Evolutionary conservation across 2,797 vertebrate genomes (phyloP).

Genomic region (Clamator glandarius): DNA sequence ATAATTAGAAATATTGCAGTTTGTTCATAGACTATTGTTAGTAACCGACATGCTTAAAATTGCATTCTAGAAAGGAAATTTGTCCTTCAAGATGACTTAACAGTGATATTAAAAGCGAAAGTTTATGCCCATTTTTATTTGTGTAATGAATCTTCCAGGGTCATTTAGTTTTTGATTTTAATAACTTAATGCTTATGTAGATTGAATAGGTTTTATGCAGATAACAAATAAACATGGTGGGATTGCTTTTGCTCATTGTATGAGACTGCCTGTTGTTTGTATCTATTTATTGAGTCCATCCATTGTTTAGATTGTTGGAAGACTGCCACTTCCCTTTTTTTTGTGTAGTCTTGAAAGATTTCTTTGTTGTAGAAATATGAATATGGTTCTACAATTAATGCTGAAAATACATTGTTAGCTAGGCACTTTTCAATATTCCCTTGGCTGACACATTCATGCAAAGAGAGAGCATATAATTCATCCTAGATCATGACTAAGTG

Average conservation of each 20-base stretch:
- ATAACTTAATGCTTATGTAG: not conserved
- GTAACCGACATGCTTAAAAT: not conserved
- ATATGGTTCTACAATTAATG: not conserved
- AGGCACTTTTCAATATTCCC: not conserved
- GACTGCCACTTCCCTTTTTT: not conserved
- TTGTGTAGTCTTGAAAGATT: not conserved
- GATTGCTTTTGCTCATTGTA: not conserved
- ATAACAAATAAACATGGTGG: not conserved
- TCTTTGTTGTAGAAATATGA: not conserved
- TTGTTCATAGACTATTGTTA: not conserved
- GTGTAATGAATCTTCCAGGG: not conserved
- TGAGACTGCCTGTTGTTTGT: not conserved
- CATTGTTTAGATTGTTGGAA: not conserved
- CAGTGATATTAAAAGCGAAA: not conserved
- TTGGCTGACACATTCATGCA: not conserved
- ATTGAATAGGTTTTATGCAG: not conserved
- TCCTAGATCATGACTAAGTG: not conserved
- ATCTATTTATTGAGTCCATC: not conserved
- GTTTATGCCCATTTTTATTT: not conserved
- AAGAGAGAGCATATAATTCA: not conserved
- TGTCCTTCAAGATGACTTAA: not conserved
- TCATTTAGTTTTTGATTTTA: not conserved
- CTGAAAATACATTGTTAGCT: not conserved
- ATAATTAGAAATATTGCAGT: not conserved
- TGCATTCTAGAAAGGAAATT: not conserved